Conservation (phyloP, 1,140 invertebrate genomes). For the Maniola jurtina region DNA sequence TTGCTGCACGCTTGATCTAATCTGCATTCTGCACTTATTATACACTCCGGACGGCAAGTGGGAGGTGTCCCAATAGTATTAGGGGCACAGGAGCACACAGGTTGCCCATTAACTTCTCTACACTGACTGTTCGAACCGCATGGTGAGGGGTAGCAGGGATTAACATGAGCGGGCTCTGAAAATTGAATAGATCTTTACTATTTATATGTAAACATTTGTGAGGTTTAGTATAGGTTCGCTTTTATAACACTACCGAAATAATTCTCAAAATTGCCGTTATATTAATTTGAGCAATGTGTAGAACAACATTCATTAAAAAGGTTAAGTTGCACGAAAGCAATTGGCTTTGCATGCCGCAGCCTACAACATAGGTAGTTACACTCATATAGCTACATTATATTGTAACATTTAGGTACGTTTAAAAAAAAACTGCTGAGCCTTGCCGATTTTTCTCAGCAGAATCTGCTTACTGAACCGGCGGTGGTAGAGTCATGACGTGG, state of each 20-base stretch:
- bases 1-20: conserved; percentile 80
- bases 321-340: too few species aligned
- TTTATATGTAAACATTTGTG: neutral
- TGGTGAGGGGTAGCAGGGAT: conserved; percentile 81
- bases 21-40: conserved; percentile 80
- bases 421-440: too few species aligned
- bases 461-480: neutral
- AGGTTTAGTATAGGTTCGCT: too few species aligned
- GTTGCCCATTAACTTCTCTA: conserved; percentile 80
- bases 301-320: too few species aligned
- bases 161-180: conserved; percentile 66
- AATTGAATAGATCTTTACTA: conserved; percentile 9
- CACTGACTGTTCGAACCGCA: conserved; percentile 83
- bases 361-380: too few species aligned
- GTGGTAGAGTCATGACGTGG: too few species aligned
- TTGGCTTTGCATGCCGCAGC: too few species aligned
- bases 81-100: conserved; percentile 82
- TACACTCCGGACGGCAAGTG: conserved; percentile 81
- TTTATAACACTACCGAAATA: too few species aligned
- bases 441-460: neutral
- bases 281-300: too few species aligned
- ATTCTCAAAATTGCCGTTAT: too few species aligned
- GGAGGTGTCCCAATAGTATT: conserved; percentile 82
- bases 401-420: too few species aligned
- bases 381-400: too few species aligned